A percentile compares a stretch with the other conserved stretches of the same genome.
phyloP scores from a whole-genome alignment of 2,888 invertebrate species.

The Myathropa florea region DNA sequence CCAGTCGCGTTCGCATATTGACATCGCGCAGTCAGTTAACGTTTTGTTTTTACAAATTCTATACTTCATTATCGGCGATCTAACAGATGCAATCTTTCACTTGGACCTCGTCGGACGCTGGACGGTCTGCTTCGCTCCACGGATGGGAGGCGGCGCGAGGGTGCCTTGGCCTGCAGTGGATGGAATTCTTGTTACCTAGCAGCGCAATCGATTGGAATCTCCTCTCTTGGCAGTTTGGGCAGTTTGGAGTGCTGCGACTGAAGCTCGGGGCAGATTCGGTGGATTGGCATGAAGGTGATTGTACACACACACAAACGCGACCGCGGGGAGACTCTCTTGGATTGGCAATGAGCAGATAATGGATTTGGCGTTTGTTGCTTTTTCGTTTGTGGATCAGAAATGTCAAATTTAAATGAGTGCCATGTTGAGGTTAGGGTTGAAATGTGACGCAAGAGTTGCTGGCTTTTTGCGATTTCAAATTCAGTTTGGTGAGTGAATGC shows the following conservation, averaged over 20 bases:
- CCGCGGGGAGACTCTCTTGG: not conserved
- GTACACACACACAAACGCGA: not conserved
- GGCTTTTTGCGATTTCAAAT: constrained; percentile 7
- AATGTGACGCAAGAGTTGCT: constrained; percentile 25
- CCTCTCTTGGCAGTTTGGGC: constrained; percentile 26
- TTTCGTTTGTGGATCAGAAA: constrained; percentile 45
- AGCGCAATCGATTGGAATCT: constrained; percentile 65
- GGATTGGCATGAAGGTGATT: constrained; percentile 47
- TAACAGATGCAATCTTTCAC: constrained; percentile 70
- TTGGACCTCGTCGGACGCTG: constrained; percentile 52
- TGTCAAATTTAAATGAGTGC: constrained; percentile 63
- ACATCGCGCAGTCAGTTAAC: constrained; percentile 72
- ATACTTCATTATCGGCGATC: constrained; percentile 71
- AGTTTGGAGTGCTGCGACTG: constrained; percentile 18
- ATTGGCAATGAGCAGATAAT: constrained; percentile 51
- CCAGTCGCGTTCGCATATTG: constrained; percentile 71
- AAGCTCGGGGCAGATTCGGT: constrained; percentile 40
- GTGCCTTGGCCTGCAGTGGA: constrained; percentile 23
- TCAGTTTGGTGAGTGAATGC: not conserved
- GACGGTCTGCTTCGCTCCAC: constrained; percentile 1
- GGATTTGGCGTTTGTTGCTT: constrained; percentile 35
- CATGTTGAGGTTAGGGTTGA: not conserved
- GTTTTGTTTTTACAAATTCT: constrained; percentile 74
- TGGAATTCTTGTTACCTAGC: constrained; percentile 69
- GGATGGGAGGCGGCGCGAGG: constrained; percentile 9